Base-by-base conservation (phyloP, 1,140 invertebrate species). In the Neotoxoptera formosana region DNA sequence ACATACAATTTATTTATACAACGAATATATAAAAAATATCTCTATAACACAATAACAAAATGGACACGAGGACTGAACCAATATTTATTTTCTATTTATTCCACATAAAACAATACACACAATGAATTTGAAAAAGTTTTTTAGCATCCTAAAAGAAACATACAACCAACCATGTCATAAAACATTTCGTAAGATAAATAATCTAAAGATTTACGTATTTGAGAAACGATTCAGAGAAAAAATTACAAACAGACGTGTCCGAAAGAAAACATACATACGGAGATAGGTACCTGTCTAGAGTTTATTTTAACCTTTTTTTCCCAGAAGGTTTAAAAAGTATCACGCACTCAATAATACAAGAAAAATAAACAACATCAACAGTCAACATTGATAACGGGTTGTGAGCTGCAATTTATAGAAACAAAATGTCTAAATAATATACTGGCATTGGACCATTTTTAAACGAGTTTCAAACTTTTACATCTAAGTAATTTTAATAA, bases 31-130 rank as follows among this genome's bases (percentile, higher is more conserved):
- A 51, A 11, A 53, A 21, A 1, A 53, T 53, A 89, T 87, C 25
- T 88, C 20, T 34, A 34, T 25, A 56, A 56, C 21, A 53, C 48
- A 51, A 89, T 36, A 89, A 53, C n/a, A 21, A 21, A 89, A 89
- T 36, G 87, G n/a, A 88, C 48, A 23, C 21, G 7, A 20, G 2
- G 1, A 53, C 48, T 36, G 21, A 36, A 89, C 48, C n/a, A 89
- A 89, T 89, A 89, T 89, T 89, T 89, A 36, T 51, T 56, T 53
- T 41, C 53, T 36, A 36, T 25, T 51, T 88, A n/a, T 88, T 48
- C 2, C 7, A 47, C 21, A 56, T 89, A 56, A 89, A 89, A 56
- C 51, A 89, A 89, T 56, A 41, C 34, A 41, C 2, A 34, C 88
- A 9, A 53, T 53, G 20, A 53, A 89, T 89, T 34, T 20, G 11